A percentile compares a stretch with the other conserved stretches of the same genome.
Conservation (phyloP, 2,888 invertebrate species). For the Crioceris asparagi region DNA sequence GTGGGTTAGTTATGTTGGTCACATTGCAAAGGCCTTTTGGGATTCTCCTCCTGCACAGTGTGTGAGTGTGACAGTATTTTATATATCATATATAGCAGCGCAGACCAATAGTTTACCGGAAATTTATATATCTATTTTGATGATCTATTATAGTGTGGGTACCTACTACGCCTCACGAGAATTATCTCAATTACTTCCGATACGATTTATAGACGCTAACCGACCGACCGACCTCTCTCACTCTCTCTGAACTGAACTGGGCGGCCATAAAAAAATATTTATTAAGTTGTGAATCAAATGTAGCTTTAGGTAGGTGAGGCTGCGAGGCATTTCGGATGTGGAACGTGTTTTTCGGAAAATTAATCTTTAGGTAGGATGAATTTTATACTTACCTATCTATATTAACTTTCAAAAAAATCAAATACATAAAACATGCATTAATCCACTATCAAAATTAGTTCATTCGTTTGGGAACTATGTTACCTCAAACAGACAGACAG, state of each 20-base stretch:
- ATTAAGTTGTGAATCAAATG: conserved; percentile 5
- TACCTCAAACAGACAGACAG: too few species aligned
- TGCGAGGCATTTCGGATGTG: too few species aligned
- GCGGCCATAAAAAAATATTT: conserved; percentile 8
- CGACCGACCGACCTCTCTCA: neutral
- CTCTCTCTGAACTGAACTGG: too few species aligned
- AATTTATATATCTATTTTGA: conserved; percentile 36
- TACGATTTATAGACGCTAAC: conserved; percentile 14
- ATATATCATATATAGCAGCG: conserved; percentile 29
- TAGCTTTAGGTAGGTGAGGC: too few species aligned
- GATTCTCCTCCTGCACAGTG: conserved; percentile 14
- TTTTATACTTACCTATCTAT: too few species aligned
- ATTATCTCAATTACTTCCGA: conserved; percentile 19
- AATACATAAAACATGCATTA: too few species aligned
- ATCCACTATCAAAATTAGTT: too few species aligned
- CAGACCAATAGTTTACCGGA: conserved; percentile 33
- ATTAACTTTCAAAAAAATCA: too few species aligned
- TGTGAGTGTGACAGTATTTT: conserved; percentile 28
- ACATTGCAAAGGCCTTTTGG: conserved; percentile 22
- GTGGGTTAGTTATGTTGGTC: conserved; percentile 28
- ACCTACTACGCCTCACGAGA: conserved; percentile 14
- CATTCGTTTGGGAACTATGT: too few species aligned
- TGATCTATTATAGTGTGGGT: conserved; percentile 32
- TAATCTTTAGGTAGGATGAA: too few species aligned
- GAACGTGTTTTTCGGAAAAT: too few species aligned